Evolutionary conservation across 2,113 vertebrate species (phyloP).

Genomic region (Thunnus maccoyii): DNA sequence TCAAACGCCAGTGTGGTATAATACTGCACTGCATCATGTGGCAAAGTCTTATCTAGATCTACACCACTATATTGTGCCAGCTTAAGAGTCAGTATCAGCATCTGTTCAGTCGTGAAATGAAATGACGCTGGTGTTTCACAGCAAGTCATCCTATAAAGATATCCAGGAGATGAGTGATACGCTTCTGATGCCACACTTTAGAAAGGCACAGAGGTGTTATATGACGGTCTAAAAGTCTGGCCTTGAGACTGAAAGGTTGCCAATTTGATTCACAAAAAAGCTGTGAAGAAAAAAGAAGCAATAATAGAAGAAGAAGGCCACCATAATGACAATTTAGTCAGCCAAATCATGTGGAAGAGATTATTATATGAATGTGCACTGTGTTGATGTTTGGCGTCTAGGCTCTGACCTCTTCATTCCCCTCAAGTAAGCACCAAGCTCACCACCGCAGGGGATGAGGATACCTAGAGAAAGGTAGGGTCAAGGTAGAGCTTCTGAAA

Average conservation of each 20-base stretch:
- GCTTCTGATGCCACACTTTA: constrained; percentile 23
- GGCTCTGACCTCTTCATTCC: not conserved
- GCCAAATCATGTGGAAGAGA: not conserved
- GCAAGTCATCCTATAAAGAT: constrained; percentile 37
- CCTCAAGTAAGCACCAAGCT: not conserved
- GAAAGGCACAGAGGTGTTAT: constrained; percentile 13
- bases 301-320: not conserved
- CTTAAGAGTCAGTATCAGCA: constrained; percentile 62
- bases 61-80: constrained; percentile 45
- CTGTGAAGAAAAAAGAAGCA: not conserved
- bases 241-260: not conserved
- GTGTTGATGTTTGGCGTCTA: not conserved
- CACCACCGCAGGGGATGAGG: not conserved
- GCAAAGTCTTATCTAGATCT: constrained; percentile 59
- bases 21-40: constrained; percentile 60
- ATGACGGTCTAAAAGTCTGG: constrained; percentile 2
- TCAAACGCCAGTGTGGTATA: constrained; percentile 45
- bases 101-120: constrained; percentile 66
- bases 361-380: not conserved
- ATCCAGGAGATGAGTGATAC: constrained; percentile 29
- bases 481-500: too few species aligned
- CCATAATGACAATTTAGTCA: not conserved
- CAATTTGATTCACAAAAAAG: not conserved
- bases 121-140: constrained; percentile 47
- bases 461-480: too few species aligned